A percentile compares a stretch with the other conserved stretches of the same genome.
Evolutionary conservation across 2,797 vertebrate species (phyloP).

Genomic region (Buphagus erythrorhynchus): DNA sequence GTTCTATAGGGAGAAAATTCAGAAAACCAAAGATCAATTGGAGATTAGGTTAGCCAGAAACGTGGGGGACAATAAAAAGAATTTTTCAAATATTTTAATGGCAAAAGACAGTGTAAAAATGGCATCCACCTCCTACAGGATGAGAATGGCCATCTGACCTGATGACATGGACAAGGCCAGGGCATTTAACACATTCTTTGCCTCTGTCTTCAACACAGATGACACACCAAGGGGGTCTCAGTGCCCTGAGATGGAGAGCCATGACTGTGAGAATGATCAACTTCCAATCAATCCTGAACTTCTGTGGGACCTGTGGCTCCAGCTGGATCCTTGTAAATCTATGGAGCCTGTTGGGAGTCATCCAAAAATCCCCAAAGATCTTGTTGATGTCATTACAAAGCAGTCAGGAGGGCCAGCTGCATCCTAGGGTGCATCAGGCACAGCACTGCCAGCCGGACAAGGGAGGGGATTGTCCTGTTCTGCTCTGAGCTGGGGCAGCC

Average conservation of each 20-base stretch:
- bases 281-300: background rate
- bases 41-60: background rate
- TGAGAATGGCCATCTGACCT: no score
- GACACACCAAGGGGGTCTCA: background rate
- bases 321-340: background rate
- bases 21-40: background rate
- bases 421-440: fast-evolving
- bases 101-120: background rate
- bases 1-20: background rate
- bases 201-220: background rate
- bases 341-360: background rate
- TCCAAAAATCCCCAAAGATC: background rate
- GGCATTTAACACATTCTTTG: background rate
- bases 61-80: background rate
- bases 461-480: fast-evolving
- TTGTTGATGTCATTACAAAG: fast-evolving
- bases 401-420: fast-evolving
- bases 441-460: fast-evolving
- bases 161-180: background rate
- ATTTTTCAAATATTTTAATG: background rate
- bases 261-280: background rate
- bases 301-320: background rate
- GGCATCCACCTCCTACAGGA: no score
- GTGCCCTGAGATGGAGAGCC: background rate
- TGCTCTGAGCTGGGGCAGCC: fast-evolving